Evolutionary conservation across 2,797 vertebrate species (phyloP).

Genomic region (Acridotheres tristis): DNA sequence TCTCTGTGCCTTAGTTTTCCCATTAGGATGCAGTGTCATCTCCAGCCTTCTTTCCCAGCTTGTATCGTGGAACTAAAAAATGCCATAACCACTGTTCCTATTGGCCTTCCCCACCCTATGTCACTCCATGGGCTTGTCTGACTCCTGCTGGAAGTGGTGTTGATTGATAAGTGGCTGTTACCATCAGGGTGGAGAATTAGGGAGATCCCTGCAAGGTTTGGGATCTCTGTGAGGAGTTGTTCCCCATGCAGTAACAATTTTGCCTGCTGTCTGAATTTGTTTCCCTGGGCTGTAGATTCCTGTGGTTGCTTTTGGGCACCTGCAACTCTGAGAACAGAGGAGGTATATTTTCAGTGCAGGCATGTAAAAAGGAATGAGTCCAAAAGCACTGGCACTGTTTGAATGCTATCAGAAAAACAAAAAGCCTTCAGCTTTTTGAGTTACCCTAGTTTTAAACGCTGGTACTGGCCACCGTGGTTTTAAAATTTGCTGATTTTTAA

Average conservation of each 20-base stretch:
- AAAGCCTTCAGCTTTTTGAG: background rate
- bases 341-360: background rate
- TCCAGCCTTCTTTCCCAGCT: background rate
- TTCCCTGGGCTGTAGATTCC: background rate
- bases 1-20: constrained; percentile 11
- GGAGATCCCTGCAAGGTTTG: background rate
- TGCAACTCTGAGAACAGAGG: background rate
- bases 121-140: background rate
- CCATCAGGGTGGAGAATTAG: background rate
- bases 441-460: background rate
- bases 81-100: background rate
- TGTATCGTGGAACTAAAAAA: background rate
- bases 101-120: background rate
- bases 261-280: background rate
- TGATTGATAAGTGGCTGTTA: background rate
- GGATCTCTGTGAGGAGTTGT: background rate
- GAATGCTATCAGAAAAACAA: background rate
- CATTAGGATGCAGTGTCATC: background rate
- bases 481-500: background rate
- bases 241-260: background rate
- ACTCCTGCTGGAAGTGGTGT: background rate
- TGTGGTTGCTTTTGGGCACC: background rate
- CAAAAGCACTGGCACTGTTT: background rate
- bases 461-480: background rate
- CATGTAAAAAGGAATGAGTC: background rate